Conservation (phyloP, 2,113 vertebrate species). For the Lepidothrix coronata region DNA sequence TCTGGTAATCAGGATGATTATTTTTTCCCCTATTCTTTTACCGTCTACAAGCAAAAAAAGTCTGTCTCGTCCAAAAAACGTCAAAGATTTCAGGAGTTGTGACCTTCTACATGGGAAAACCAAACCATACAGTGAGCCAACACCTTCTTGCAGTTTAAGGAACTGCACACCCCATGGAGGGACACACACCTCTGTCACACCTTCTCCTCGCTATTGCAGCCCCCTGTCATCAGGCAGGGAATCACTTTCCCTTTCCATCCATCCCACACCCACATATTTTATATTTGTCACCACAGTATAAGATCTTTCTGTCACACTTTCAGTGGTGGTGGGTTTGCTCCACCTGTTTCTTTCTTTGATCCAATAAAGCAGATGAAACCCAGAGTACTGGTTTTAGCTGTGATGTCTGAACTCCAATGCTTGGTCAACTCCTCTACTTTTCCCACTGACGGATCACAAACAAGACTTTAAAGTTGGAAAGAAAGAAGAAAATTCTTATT, state of each 20-base stretch:
- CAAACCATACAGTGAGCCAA: not conserved
- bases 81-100: not conserved
- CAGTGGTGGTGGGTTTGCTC: not conserved
- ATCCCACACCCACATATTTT: not conserved
- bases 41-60: not conserved
- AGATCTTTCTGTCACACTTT: not conserved
- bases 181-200: not conserved
- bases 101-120: not conserved
- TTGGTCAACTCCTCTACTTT: not conserved
- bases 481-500: not conserved
- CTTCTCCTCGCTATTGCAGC: not conserved
- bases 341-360: not conserved
- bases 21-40: not conserved
- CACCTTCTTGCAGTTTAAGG: not conserved
- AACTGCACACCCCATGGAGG: not conserved
- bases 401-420: not conserved
- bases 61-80: not conserved
- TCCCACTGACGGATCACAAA: not conserved
- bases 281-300: not conserved
- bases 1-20: not conserved
- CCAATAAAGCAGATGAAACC: not conserved
- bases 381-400: not conserved
- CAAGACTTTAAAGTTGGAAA: not conserved
- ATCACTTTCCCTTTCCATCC: not conserved
- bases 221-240: not conserved